A percentile compares a stretch with the other conserved stretches of the same genome.
phyloP scores from a whole-genome alignment of 2,797 vertebrate genomes.

The Hozukius guyotensis region DNA sequence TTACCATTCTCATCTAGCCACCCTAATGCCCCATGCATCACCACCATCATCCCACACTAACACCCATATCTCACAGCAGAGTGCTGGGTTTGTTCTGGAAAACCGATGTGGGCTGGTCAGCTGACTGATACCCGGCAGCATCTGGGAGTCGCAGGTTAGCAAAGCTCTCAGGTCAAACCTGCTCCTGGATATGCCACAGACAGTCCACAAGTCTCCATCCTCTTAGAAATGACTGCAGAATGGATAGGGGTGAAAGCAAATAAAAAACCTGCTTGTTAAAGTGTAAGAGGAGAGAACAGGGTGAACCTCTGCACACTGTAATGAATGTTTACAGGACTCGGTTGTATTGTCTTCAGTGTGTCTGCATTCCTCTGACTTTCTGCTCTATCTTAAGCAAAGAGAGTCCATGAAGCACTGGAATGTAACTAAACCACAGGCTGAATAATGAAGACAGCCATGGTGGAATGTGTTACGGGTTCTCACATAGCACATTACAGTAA shows the following conservation, averaged over 20 bases:
- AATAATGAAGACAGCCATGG: neutral
- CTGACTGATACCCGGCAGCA: neutral
- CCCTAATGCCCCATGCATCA: neutral
- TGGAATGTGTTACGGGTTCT: neutral
- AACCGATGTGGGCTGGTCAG: conserved; percentile 14
- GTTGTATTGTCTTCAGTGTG: neutral
- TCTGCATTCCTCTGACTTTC: conserved; percentile 4
- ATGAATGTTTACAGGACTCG: neutral
- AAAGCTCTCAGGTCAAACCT: neutral
- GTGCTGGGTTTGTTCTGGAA: conserved; percentile 7
- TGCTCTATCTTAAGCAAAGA: neutral
- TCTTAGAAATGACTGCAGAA: neutral
- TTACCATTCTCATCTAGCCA: neutral
- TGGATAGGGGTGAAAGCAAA: neutral
- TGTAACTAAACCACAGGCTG: neutral
- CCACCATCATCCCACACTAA: neutral
- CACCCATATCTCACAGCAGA: neutral
- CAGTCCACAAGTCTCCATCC: neutral
- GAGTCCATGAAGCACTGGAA: neutral
- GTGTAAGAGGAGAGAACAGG: neutral
- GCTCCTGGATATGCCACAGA: neutral
- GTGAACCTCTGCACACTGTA: neutral
- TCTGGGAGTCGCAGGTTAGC: conserved; percentile 21
- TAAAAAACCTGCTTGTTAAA: neutral
- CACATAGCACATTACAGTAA: neutral